Percentiles rank a stretch among this genome's conserved stretches.
Evolutionary conservation across 2,888 invertebrate species (phyloP).

Genomic region (Drosophila dives): DNA sequence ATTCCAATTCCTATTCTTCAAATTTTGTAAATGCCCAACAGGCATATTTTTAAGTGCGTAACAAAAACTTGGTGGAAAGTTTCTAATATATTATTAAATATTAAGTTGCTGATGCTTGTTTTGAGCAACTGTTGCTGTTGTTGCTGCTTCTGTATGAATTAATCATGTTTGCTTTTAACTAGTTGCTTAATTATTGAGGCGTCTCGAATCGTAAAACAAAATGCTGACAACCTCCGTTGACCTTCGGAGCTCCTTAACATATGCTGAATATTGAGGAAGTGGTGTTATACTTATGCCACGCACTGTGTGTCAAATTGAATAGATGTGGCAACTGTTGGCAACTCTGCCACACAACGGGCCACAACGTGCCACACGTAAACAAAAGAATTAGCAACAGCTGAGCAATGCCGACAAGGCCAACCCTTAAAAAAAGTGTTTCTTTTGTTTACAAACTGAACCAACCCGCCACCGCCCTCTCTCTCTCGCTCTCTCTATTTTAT

Average conservation of each 20-base stretch:
- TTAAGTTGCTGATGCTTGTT: constrained; percentile 28
- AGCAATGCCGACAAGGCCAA: constrained; percentile 51
- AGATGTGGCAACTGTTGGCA: constrained; percentile 30
- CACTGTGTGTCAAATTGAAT: constrained; percentile 30
- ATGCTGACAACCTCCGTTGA: constrained; percentile 54
- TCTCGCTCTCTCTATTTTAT: constrained; percentile 38
- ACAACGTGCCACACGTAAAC: constrained; percentile 38
- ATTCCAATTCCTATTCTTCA: background rate
- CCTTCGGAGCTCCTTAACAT: constrained; percentile 55
- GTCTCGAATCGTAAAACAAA: constrained; percentile 41
- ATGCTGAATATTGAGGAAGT: constrained; percentile 36
- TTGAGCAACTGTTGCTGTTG: constrained; percentile 46
- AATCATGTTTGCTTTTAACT: constrained; percentile 38
- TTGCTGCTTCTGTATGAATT: constrained; percentile 27
- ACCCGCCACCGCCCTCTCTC: background rate
- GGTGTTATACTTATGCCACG: constrained; percentile 41
- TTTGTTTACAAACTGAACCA: constrained; percentile 62
- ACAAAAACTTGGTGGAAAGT: constrained; percentile 27
- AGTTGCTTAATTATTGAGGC: constrained; percentile 42
- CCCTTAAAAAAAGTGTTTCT: constrained; percentile 39
- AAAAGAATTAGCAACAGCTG: constrained; percentile 51
- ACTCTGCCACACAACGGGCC: constrained; percentile 27
- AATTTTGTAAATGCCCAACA: background rate
- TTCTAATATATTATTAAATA: background rate
- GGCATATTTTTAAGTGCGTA: constrained; percentile 26